phyloP scores from a whole-genome alignment of 2,888 invertebrate species.

The Camponotus fellah region DNA sequence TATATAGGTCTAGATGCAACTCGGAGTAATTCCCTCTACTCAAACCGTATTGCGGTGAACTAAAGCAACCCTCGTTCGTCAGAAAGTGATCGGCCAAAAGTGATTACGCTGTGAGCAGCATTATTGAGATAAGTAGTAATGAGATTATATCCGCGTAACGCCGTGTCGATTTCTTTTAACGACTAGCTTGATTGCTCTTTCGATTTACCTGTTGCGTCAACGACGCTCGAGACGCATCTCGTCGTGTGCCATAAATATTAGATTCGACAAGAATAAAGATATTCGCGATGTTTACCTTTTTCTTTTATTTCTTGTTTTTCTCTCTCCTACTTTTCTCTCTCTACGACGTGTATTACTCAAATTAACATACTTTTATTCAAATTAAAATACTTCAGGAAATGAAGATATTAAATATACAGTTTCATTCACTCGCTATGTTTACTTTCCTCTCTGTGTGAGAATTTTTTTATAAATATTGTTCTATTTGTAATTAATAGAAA shows the following conservation, averaged over 20 bases:
- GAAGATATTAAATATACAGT: not conserved
- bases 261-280: slow-evolving; percentile 23
- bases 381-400: not conserved
- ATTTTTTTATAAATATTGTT: not conserved
- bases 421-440: slow-evolving; percentile 10
- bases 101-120: too few species aligned
- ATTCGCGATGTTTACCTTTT: not conserved
- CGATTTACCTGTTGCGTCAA: slow-evolving; percentile 49
- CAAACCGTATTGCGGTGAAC: not conserved
- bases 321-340: not conserved
- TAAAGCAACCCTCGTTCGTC: not conserved
- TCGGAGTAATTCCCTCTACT: slow-evolving; percentile 5
- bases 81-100: not conserved
- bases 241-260: slow-evolving; percentile 30
- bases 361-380: not conserved
- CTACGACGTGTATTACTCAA: not conserved
- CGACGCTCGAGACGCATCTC: slow-evolving; percentile 1
- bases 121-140: slow-evolving; percentile 16
- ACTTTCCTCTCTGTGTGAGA: slow-evolving; percentile 11
- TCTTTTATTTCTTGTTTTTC: not conserved
- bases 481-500: not conserved
- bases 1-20: not conserved
- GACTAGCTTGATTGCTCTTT: slow-evolving; percentile 32
- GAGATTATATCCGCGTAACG: slow-evolving; percentile 31
- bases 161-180: slow-evolving; percentile 46